Conservation (phyloP, 2,888 invertebrate species). For the Folsomia candida region DNA sequence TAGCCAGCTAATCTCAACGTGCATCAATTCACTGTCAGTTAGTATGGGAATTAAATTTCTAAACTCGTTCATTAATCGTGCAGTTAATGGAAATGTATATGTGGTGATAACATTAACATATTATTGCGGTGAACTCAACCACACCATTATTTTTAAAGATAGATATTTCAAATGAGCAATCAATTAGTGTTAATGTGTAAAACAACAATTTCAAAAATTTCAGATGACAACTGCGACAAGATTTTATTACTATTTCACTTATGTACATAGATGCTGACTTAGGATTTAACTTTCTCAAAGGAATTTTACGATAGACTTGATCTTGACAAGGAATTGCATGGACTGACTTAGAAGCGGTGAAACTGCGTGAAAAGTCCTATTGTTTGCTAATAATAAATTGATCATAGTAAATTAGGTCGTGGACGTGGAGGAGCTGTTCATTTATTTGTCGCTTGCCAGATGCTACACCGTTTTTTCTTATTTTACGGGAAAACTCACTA, state of each 20-base stretch:
- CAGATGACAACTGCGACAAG: background rate
- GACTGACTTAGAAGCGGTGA: background rate
- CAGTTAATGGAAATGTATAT: background rate
- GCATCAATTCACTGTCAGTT: constrained; percentile 13
- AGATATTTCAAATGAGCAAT: background rate
- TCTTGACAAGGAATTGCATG: background rate
- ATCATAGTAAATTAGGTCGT: background rate
- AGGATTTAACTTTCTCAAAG: background rate
- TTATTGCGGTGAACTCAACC: too few relatives aligned
- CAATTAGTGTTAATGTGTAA: background rate
- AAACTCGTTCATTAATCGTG: constrained; percentile 11
- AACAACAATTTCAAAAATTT: too few relatives aligned
- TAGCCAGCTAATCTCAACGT: background rate
- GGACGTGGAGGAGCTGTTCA: background rate
- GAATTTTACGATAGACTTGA: background rate
- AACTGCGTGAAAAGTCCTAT: background rate
- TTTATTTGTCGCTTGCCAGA: background rate
- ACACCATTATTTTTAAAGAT: background rate
- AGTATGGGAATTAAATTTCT: constrained; percentile 12
- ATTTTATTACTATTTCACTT: background rate
- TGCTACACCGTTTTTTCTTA: too few relatives aligned
- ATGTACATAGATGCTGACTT: background rate
- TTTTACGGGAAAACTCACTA: background rate
- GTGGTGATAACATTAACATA: too few relatives aligned
- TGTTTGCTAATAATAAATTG: background rate